phyloP scores from a whole-genome alignment of 2,888 invertebrate genomes.

The Eupithecia exiguata region DNA sequence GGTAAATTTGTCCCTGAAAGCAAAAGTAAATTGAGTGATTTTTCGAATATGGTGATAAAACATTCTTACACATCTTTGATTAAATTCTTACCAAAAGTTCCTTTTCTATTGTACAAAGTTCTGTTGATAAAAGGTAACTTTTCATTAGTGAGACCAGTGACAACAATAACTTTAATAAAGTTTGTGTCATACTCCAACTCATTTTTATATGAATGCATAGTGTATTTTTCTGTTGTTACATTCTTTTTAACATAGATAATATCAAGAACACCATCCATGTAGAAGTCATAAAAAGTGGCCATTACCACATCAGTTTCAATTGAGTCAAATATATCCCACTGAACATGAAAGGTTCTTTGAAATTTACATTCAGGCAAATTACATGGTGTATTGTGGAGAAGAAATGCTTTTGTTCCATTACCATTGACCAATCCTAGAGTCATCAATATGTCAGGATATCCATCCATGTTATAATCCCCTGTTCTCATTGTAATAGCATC shows the following conservation, averaged over 20 bases:
- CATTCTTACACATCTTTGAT: constrained; percentile 1
- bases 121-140: constrained; percentile 88
- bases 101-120: constrained; percentile 88
- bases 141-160: constrained; percentile 91
- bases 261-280: constrained; percentile 97
- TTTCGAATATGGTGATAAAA: neutral
- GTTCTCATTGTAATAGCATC: constrained; percentile 91
- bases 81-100: constrained; percentile 87
- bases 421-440: constrained; percentile 83
- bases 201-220: constrained; percentile 92
- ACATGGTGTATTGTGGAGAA: constrained; percentile 92
- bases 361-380: constrained; percentile 85
- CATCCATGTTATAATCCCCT: constrained; percentile 98
- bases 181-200: constrained; percentile 96
- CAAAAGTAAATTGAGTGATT: neutral
- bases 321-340: constrained; percentile 89
- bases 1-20: constrained; percentile 91
- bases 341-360: constrained; percentile 89
- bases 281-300: constrained; percentile 96
- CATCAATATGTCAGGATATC: constrained; percentile 95
- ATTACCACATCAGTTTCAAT: constrained; percentile 90
- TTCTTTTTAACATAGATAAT: constrained; percentile 89
- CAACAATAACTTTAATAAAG: constrained; percentile 97
- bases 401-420: constrained; percentile 85
- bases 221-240: constrained; percentile 76